Evolutionary conservation across 2,888 invertebrate genomes (phyloP).

Genomic region (Phorcus lineatus): DNA sequence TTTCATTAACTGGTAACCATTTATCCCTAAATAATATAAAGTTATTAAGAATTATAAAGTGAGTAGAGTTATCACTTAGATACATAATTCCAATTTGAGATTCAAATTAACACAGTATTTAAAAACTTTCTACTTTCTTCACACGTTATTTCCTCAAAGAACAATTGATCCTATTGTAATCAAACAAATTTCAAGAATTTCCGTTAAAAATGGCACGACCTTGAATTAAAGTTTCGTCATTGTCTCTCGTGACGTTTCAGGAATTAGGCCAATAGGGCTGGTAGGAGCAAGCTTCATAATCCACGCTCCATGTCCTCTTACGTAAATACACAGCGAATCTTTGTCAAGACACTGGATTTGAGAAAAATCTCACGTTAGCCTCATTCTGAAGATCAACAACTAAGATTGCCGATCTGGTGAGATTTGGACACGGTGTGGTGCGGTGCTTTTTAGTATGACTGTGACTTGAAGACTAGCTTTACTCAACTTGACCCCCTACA

Average conservation of each 20-base stretch:
- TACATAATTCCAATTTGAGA: too few relatives aligned
- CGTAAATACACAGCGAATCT: conserved; percentile 2
- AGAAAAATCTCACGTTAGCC: conserved; percentile 19
- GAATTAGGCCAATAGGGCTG: background rate
- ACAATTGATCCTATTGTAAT: background rate
- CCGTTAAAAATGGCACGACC: background rate
- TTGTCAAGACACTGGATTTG: background rate
- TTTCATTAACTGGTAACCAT: too few relatives aligned
- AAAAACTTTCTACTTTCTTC: too few relatives aligned
- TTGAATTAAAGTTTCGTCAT: conserved; percentile 2
- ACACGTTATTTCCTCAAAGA: too few relatives aligned
- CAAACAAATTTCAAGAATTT: background rate
- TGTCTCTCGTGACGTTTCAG: background rate
- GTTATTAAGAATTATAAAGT: too few relatives aligned
- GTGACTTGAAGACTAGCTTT: background rate
- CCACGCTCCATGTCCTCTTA: background rate
- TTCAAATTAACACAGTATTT: too few relatives aligned
- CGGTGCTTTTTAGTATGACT: background rate
- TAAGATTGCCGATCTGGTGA: background rate
- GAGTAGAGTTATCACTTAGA: too few relatives aligned
- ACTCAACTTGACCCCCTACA: background rate
- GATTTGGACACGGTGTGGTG: background rate
- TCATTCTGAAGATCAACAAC: background rate
- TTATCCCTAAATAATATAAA: too few relatives aligned
- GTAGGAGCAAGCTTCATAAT: conserved; percentile 2